Percentiles rank a stretch among this genome's conserved stretches.
These are phyloP conservation scores for Ageneiosus marmoratus DNA, from an alignment of 2,113 vertebrate species.

Conservation along the genomic window DNA sequence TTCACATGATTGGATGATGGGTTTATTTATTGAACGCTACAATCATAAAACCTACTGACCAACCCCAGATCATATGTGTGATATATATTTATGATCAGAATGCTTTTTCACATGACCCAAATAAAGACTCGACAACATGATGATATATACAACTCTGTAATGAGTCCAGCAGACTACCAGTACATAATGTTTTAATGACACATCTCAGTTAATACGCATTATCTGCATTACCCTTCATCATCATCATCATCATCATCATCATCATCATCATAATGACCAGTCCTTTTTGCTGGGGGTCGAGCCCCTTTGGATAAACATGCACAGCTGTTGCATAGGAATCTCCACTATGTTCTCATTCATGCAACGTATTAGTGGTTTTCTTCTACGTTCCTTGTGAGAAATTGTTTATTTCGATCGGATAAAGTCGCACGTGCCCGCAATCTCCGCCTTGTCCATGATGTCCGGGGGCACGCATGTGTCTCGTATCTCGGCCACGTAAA, in stretches of 20 bases:
- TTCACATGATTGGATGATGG: not conserved
- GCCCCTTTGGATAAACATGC: conserved; percentile 60
- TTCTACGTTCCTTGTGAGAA: conserved; percentile 53
- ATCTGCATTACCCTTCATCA: conserved; percentile 42
- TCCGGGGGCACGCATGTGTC: conserved; percentile 11
- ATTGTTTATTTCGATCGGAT: conserved; percentile 49
- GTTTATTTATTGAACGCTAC: not conserved
- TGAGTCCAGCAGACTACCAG: conserved; percentile 55
- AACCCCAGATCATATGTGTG: not conserved
- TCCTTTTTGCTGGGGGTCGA: conserved; percentile 45
- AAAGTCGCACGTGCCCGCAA: conserved; percentile 32
- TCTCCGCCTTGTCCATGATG: conserved; percentile 20
- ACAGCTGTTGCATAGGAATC: conserved; percentile 62
- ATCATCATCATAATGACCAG: conserved; percentile 44
- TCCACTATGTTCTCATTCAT: conserved; percentile 61
- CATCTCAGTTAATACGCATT: conserved; percentile 57
- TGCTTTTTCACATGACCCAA: not conserved
- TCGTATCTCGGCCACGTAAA: conserved; percentile 11
- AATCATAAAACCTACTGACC: no score
- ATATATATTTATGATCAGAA: not conserved
- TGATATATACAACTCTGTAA: conserved; percentile 60
- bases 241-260: conserved; percentile 36
- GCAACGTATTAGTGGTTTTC: conserved; percentile 59
- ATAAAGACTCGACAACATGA: conserved; percentile 43
- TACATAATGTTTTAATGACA: conserved; percentile 60